Conservation (phyloP, 2,113 vertebrate species). For the Eclectus roratus region DNA sequence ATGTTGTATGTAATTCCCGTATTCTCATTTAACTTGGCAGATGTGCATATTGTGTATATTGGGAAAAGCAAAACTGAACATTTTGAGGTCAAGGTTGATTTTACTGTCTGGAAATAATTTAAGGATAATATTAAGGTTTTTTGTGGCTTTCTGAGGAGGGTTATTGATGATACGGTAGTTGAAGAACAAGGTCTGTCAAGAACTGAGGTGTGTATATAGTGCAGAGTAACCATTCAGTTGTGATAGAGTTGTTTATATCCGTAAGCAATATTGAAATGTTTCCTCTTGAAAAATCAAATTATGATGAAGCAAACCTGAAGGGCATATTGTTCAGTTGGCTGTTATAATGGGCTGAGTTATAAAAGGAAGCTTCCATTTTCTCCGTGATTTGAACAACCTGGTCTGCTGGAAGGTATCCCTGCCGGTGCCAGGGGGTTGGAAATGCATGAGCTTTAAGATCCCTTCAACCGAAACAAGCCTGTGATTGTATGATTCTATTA, state of each 20-base stretch:
- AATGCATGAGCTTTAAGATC: neutral
- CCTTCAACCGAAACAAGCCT: neutral
- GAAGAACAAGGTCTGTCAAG: neutral
- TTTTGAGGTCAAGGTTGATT: neutral
- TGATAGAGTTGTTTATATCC: neutral
- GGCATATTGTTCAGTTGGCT: accelerated
- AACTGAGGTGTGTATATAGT: neutral
- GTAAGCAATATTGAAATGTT: neutral
- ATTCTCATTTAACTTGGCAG: neutral
- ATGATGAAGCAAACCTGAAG: neutral
- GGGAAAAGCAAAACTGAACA: neutral
- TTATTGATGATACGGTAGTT: neutral
- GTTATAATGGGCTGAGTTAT: neutral
- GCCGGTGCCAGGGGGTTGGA: neutral
- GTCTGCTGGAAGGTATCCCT: neutral
- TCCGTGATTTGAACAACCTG: neutral
- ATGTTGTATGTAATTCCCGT: neutral
- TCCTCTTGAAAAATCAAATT: neutral
- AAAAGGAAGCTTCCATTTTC: neutral
- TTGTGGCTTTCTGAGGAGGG: neutral
- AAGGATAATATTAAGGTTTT: neutral
- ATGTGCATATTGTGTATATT: neutral
- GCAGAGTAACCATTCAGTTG: neutral
- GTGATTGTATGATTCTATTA: neutral
- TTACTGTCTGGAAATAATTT: neutral